phyloP scores from a whole-genome alignment of 2,113 vertebrate species.

The Dasypus novemcinctus region DNA sequence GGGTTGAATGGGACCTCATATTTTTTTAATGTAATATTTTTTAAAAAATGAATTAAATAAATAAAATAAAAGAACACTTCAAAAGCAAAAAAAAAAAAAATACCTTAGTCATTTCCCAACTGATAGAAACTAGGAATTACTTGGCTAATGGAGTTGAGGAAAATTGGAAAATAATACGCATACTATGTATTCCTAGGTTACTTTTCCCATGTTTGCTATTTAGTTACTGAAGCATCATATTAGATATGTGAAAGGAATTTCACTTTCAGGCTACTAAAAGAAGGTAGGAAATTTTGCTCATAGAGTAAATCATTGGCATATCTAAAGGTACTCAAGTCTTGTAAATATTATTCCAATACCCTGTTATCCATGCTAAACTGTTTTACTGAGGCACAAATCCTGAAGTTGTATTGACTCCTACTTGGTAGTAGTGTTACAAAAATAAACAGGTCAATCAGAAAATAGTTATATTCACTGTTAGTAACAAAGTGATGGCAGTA shows the following conservation, averaged over 20 bases:
- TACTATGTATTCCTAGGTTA: neutral
- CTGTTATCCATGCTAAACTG: neutral
- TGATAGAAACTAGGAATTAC: slow-evolving; percentile 17
- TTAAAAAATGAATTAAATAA: too few relatives aligned
- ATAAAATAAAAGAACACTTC: too few relatives aligned
- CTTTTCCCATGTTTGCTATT: slow-evolving; percentile 28
- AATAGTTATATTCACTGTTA: neutral
- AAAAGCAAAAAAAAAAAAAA: too few relatives aligned
- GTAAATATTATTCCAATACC: neutral
- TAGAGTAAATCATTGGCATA: slow-evolving; percentile 28
- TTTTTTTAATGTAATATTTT: too few relatives aligned
- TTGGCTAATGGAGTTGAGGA: slow-evolving; percentile 10
- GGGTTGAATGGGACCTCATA: too few relatives aligned
- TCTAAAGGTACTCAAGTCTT: neutral
- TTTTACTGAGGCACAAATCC: neutral
- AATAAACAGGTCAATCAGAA: neutral
- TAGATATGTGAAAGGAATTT: slow-evolving; percentile 4
- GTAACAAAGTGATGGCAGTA: neutral
- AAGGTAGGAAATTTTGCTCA: neutral
- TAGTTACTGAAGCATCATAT: neutral
- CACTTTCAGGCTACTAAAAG: slow-evolving; percentile 13
- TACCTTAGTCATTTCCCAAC: slow-evolving; percentile 36
- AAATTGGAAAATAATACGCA: neutral
- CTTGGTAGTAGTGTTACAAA: neutral
- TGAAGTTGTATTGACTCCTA: neutral